Evolutionary conservation across 2,113 vertebrate species (phyloP).

Genomic region (Trematocara variabile): DNA sequence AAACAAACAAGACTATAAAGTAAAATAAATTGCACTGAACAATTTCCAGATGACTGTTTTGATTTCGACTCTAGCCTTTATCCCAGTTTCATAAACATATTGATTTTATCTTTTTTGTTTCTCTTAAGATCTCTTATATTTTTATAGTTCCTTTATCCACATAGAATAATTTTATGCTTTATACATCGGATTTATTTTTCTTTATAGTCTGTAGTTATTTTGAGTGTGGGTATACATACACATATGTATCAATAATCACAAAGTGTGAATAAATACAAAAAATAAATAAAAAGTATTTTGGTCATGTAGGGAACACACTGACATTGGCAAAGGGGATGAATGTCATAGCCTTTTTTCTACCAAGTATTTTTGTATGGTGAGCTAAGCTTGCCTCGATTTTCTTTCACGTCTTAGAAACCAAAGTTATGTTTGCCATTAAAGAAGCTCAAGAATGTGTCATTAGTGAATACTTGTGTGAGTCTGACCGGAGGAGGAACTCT

Average conservation of each 20-base stretch:
- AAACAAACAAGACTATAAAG: slow-evolving; percentile 49
- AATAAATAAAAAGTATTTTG: slow-evolving; percentile 50
- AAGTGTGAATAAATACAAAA: slow-evolving; percentile 47
- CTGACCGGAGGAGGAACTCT: slow-evolving; percentile 38
- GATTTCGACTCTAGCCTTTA: slow-evolving; percentile 66
- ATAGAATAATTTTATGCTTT: slow-evolving; percentile 76
- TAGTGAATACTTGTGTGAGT: slow-evolving; percentile 40
- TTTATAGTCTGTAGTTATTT: slow-evolving; percentile 68
- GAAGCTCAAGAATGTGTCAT: slow-evolving; percentile 73
- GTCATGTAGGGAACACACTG: slow-evolving; percentile 57
- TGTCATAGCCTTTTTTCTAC: slow-evolving; percentile 63
- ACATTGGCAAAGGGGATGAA: slow-evolving; percentile 58
- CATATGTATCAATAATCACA: slow-evolving; percentile 63
- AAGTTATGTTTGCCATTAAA: slow-evolving; percentile 79
- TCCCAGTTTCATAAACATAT: slow-evolving; percentile 68
- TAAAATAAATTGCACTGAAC: slow-evolving; percentile 80
- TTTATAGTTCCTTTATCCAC: slow-evolving; percentile 80
- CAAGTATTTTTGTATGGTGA: slow-evolving; percentile 72
- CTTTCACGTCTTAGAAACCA: slow-evolving; percentile 76
- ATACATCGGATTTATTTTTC: slow-evolving; percentile 70
- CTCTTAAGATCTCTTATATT: slow-evolving; percentile 76
- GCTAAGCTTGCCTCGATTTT: slow-evolving; percentile 61
- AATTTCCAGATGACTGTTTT: slow-evolving; percentile 77
- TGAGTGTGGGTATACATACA: slow-evolving; percentile 59
- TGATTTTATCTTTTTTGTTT: slow-evolving; percentile 41